phyloP scores from a whole-genome alignment of 2,113 vertebrate species.

The Nannospalax galili region DNA sequence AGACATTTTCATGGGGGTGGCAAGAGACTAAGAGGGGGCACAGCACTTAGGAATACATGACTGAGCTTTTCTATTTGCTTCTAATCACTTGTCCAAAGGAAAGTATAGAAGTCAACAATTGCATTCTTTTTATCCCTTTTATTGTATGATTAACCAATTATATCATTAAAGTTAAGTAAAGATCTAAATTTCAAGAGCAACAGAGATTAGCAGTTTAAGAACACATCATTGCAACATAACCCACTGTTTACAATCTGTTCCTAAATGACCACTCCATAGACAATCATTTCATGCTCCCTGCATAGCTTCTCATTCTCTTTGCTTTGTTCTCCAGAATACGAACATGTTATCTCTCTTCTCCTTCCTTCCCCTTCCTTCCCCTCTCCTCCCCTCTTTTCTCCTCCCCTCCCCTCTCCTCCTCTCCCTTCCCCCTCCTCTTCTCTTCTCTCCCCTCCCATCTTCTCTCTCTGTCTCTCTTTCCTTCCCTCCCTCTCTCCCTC shows the following conservation, averaged over 20 bases:
- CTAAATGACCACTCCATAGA: slow-evolving; percentile 37
- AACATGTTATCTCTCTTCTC: slow-evolving; percentile 20
- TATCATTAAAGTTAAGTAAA: slow-evolving; percentile 65
- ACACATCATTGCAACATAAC: slow-evolving; percentile 7
- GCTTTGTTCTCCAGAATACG: background rate
- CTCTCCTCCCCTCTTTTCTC: too few species aligned
- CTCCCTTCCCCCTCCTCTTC: background rate
- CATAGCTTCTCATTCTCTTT: background rate
- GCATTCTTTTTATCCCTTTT: slow-evolving; percentile 47
- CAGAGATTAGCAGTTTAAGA: slow-evolving; percentile 60
- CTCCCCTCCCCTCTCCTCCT: too few species aligned
- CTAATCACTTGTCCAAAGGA: slow-evolving; percentile 58
- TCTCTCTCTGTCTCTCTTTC: too few species aligned
- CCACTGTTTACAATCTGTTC: slow-evolving; percentile 47
- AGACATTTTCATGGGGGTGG: background rate
- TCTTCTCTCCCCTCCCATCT: too few species aligned
- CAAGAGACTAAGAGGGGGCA: background rate
- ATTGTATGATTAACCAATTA: slow-evolving; percentile 58
- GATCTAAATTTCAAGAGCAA: slow-evolving; percentile 53
- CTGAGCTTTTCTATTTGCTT: background rate
- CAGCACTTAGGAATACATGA: background rate
- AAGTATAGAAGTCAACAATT: slow-evolving; percentile 51
- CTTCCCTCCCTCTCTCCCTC: too few species aligned
- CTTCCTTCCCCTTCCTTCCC: too few species aligned
- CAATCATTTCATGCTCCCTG: slow-evolving; percentile 18